phyloP scores from a whole-genome alignment of 2,888 invertebrate genomes.

The Mesorhabditis spiculigera region DNA sequence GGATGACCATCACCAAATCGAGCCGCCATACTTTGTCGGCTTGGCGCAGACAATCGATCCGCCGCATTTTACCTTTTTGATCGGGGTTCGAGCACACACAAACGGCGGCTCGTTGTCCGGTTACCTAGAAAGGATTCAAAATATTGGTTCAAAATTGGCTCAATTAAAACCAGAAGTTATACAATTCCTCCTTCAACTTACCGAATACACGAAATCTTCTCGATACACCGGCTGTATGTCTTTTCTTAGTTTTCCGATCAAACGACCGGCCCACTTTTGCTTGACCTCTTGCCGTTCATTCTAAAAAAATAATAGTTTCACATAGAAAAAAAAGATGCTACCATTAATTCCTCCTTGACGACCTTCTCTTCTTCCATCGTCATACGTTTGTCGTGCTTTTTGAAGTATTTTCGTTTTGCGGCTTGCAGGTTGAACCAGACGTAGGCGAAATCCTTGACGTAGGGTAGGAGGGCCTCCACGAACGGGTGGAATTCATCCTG shows the following conservation, averaged over 20 bases:
- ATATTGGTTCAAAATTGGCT: too few species aligned
- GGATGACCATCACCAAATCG: conserved; percentile 98
- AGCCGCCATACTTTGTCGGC: conserved; percentile 99
- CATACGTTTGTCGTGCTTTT: conserved; percentile 99
- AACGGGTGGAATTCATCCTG: conserved; percentile 99
- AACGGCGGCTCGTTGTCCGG: conserved; percentile 91
- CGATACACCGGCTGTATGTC: conserved; percentile 98
- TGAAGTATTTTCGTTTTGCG: conserved; percentile 98
- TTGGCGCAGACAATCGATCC: conserved; percentile 96
- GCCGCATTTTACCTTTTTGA: conserved; percentile 97
- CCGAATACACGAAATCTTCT: conserved; percentile 94
- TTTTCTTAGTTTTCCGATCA: conserved; percentile 92
- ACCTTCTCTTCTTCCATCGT: conserved; percentile 96
- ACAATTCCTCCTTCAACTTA: too few species aligned
- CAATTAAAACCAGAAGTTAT: too few species aligned
- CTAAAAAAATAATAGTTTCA: conserved; percentile 65
- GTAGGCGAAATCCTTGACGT: conserved; percentile 99
- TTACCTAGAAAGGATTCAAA: conserved; percentile 60
- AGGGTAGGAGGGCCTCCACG: conserved; percentile 99
- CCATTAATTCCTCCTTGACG: conserved; percentile 85
- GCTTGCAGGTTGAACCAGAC: conserved; percentile 99
- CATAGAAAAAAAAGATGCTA: background rate
- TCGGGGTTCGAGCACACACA: conserved; percentile 98
- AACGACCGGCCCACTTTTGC: conserved; percentile 98
- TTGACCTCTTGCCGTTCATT: conserved; percentile 98